These are phyloP conservation scores for Clepsis dumicolana DNA, from an alignment of 2,888 invertebrate species.

Conservation along the genomic window DNA sequence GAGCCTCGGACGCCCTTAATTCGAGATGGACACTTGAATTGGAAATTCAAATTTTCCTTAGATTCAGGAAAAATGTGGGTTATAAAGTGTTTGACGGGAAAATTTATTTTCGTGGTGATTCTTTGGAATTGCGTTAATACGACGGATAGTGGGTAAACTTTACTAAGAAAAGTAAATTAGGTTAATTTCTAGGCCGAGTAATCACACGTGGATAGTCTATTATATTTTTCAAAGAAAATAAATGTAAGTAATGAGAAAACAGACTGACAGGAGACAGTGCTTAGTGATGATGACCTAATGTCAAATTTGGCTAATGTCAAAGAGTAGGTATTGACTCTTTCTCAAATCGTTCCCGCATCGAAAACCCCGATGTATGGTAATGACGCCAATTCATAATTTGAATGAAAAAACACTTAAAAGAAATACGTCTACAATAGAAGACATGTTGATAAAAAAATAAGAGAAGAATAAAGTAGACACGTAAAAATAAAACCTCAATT, in stretches of 20 bases:
- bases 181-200: neutral
- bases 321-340: no score
- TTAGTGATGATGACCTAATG: no score
- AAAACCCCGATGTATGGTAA: no score
- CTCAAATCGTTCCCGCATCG: no score
- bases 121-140: slow-evolving; percentile 2
- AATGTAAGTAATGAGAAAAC: no score
- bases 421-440: neutral
- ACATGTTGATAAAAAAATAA: neutral
- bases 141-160: neutral
- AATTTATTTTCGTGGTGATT: slow-evolving; percentile 20
- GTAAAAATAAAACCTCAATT: neutral
- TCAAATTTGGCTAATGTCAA: no score
- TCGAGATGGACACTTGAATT: slow-evolving; percentile 18
- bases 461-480: neutral
- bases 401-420: neutral
- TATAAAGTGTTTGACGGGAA: neutral
- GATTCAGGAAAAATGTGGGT: slow-evolving; percentile 13
- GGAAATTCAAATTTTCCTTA: slow-evolving; percentile 25
- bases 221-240: neutral
- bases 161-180: no score
- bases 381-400: no score
- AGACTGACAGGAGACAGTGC: no score
- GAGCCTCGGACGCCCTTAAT: slow-evolving; percentile 13
- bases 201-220: neutral